phyloP scores from a whole-genome alignment of 64 coral and sea anemone species.

The Stichodactyla mertensii region DNA sequence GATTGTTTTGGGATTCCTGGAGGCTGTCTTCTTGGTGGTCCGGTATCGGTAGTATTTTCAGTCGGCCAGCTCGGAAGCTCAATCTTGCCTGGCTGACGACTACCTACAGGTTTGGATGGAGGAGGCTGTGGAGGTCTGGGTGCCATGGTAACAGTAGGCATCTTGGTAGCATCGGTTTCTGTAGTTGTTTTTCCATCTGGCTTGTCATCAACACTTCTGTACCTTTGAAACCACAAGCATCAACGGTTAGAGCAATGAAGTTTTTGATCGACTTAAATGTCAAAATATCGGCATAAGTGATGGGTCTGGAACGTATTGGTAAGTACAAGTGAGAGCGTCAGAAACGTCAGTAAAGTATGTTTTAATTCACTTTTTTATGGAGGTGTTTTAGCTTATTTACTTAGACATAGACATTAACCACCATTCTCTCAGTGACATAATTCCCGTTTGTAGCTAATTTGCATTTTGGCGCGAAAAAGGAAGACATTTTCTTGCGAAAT shows the following conservation, averaged over 20 bases:
- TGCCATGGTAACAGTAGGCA: conserved; percentile 32
- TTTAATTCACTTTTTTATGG: neutral
- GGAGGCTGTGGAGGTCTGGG: conserved; percentile 28
- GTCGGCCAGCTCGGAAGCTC: conserved; percentile 32
- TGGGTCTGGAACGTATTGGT: too few species aligned
- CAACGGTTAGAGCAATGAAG: too few species aligned
- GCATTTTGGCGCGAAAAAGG: too few species aligned
- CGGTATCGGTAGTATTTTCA: conserved; percentile 11
- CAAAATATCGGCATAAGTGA: too few species aligned
- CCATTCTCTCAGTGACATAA: neutral
- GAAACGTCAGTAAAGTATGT: too few species aligned
- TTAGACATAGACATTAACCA: neutral
- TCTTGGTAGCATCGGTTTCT: conserved; percentile 16
- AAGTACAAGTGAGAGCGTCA: too few species aligned
- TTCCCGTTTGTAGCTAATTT: too few species aligned
- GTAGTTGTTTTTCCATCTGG: conserved; percentile 24
- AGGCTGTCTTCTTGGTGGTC: neutral
- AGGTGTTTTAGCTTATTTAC: neutral
- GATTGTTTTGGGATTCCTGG: conserved; percentile 12
- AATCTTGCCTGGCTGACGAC: conserved; percentile 17
- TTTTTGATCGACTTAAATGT: too few species aligned
- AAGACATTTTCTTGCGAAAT: too few species aligned
- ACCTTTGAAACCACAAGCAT: conserved; percentile 3
- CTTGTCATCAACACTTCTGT: conserved; percentile 20
- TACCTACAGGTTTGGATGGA: neutral